Base-by-base conservation (phyloP, 2,888 invertebrate species). In the Chalcis sispes region DNA sequence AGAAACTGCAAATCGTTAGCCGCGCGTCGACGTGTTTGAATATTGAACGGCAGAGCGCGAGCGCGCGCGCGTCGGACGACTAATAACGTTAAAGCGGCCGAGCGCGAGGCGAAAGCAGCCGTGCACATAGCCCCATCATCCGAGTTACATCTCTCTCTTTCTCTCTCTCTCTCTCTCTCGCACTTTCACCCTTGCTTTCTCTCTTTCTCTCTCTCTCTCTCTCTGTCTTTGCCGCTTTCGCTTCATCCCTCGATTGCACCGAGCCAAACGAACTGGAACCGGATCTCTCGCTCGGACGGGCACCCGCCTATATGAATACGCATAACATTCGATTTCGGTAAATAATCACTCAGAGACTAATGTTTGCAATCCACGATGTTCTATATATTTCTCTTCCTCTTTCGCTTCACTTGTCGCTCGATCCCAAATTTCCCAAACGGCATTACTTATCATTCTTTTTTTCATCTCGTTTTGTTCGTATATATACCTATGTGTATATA, bases 251-350 rank as follows among this genome's bases (percentile, higher is more conserved):
- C n/a, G n/a, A n/a, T n/a, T n/a, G n/a, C n/a, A n/a, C n/a, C n/a
- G 36, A 7, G 20, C n/a, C 59, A 69, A 69, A 69, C 69, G 69
- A 69, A 69, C 48, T 50, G 59, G 23, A 50, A 58, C 32, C 32
- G 29, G 20, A 20, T 46, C 20, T 20, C 18, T 13, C 36, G 20
- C 40, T 10, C 40, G 18, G 46, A 18, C 61, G 40, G 3, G 20
- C 27, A 27, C 36, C 20, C 27, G 40, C 15, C 20, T 50, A 75
- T 75, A 75, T 75, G 69, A 54, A 69, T 75, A 62, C 56, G 69
- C 74, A 62, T 69, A 56, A 32, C 61, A 69, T 69, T 69, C 62
- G 69, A 69, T 62, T 75, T 62, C 36, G 46, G 74, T 48, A 69
- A 69, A 69, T 69, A 75, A 69, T 54, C 72, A 8, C 18, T 2